Evolutionary conservation across 1,140 invertebrate genomes (phyloP).

Genomic region (Sycobia sp.): DNA sequence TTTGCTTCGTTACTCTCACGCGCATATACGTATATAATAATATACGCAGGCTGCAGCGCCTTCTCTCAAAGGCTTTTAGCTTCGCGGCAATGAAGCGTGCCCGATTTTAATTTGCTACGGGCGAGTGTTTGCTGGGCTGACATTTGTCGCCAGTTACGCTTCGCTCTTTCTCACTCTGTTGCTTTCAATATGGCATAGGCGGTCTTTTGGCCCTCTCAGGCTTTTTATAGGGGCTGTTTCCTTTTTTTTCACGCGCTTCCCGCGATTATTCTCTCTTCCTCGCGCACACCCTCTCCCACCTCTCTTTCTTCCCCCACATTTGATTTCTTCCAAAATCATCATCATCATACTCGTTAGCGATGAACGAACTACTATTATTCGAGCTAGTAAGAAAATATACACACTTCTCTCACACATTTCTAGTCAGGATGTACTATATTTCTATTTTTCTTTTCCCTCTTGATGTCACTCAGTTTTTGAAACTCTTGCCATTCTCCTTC

Average conservation of each 20-base stretch:
- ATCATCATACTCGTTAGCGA: slow-evolving; percentile 5
- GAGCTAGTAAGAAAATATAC: too few species aligned
- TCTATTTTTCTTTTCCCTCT: too few species aligned
- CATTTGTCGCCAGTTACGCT: slow-evolving; percentile 31
- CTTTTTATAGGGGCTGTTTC: slow-evolving; percentile 14
- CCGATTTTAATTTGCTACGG: slow-evolving; percentile 35
- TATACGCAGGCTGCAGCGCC: background rate
- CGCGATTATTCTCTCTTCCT: too few species aligned
- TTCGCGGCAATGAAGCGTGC: slow-evolving; percentile 27
- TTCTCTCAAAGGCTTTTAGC: slow-evolving; percentile 26
- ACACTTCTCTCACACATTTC: too few species aligned
- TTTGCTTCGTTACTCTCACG: background rate
- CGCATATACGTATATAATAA: background rate
- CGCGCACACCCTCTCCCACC: background rate
- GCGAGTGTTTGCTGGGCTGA: slow-evolving; percentile 33
- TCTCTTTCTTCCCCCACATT: background rate
- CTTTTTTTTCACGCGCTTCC: too few species aligned
- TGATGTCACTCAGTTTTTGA: too few species aligned
- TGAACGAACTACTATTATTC: too few species aligned
- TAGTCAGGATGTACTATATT: too few species aligned
- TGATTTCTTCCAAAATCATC: slow-evolving; percentile 2
- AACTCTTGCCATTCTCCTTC: too few species aligned
- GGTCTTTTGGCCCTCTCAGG: background rate
- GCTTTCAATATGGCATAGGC: background rate
- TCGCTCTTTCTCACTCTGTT: slow-evolving; percentile 1